Evolutionary conservation across 1,140 invertebrate genomes (phyloP).

Genomic region (Diploscapter pachys): DNA sequence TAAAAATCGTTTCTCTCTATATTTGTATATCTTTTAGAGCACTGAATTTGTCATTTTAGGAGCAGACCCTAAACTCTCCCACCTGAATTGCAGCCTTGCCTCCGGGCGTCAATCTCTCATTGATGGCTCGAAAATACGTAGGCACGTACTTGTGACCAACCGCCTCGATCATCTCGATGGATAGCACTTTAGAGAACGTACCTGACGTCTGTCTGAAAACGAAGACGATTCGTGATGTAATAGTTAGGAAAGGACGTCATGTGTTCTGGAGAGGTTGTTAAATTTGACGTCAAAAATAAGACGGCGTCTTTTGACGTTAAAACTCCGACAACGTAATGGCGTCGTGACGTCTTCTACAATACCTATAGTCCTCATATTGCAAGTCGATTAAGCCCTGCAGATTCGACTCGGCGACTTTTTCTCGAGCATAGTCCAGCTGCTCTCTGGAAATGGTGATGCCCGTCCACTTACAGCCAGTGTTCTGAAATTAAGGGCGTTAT

Average conservation of each 20-base stretch:
- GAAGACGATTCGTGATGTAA: not conserved
- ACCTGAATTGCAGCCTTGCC: slow-evolving; percentile 43
- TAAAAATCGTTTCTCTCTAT: not conserved
- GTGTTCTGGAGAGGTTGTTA: too few species aligned
- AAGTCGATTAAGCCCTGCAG: slow-evolving; percentile 40
- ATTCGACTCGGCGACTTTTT: slow-evolving; percentile 23
- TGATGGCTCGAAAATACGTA: slow-evolving; percentile 40
- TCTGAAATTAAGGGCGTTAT: too few species aligned
- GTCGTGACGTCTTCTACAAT: too few species aligned
- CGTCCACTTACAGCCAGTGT: slow-evolving; percentile 39
- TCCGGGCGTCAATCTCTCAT: slow-evolving; percentile 35
- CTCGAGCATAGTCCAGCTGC: slow-evolving; percentile 37
- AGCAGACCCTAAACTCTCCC: not conserved
- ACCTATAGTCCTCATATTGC: slow-evolving; percentile 41
- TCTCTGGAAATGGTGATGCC: slow-evolving; percentile 43
- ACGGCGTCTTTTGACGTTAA: not conserved
- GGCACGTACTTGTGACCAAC: slow-evolving; percentile 46
- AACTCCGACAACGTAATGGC: slow-evolving; percentile 10
- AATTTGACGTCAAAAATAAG: not conserved
- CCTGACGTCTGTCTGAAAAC: slow-evolving; percentile 19
- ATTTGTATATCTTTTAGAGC: slow-evolving; percentile 3
- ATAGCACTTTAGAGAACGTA: slow-evolving; percentile 38
- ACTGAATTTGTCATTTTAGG: not conserved
- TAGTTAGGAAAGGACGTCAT: not conserved
- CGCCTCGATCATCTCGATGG: slow-evolving; percentile 50